A percentile compares a stretch with the other conserved stretches of the same genome.
Evolutionary conservation across 2,797 vertebrate genomes (phyloP).

Genomic region (Tympanoctomys barrerae): DNA sequence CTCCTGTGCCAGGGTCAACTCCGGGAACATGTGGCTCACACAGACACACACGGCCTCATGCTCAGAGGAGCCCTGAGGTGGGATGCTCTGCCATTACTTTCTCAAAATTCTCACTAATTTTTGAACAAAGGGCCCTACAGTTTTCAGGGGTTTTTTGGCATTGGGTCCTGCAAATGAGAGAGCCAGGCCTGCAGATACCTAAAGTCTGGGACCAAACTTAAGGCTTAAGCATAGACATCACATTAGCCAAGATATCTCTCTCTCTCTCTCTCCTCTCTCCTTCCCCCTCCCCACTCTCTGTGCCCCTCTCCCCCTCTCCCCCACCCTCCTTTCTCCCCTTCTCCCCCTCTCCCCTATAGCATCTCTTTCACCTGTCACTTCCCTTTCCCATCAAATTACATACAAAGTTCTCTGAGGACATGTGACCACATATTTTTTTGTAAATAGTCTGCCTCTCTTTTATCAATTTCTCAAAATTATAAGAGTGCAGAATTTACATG

Average conservation of each 20-base stretch:
- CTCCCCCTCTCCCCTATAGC: not conserved
- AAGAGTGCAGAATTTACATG: not conserved
- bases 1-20: not conserved
- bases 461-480: not conserved
- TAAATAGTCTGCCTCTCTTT: not conserved
- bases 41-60: not conserved
- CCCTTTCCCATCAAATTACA: not conserved
- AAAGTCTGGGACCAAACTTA: not conserved
- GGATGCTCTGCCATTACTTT: not conserved
- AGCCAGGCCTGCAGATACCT: not conserved
- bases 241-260: not conserved
- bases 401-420: not conserved
- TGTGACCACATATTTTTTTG: not conserved
- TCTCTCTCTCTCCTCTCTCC: not conserved
- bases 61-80: not conserved
- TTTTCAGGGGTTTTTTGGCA: not conserved
- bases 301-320: not conserved
- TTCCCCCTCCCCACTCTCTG: not conserved
- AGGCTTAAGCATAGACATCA: not conserved
- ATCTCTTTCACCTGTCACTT: not conserved
- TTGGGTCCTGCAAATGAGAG: not conserved
- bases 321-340: not conserved
- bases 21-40: rapidly evolving
- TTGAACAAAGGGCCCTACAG: not conserved
- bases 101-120: not conserved